Evolutionary conservation across 1,140 invertebrate genomes (phyloP), one percentile per base, ranked within the genome.

Genomic region (Drosophila willistoni): DNA sequence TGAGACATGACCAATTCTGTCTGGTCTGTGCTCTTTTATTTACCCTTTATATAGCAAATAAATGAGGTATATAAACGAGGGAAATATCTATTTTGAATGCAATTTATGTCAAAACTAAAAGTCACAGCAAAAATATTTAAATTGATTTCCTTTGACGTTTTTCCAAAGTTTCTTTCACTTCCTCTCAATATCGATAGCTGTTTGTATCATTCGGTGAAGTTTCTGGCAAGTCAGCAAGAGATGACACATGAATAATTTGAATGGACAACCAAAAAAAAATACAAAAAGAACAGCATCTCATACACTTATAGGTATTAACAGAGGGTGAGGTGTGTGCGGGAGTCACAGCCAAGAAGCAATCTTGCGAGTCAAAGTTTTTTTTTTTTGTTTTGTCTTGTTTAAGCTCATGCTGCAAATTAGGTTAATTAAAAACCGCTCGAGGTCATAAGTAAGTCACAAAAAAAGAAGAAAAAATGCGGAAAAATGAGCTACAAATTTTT

Each of bases 351-450:
- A 73, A 66, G 34, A 29, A 75, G 55, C 59, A 82, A 87, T 87
- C 77, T 87, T 77, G 17, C 17, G 71, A 60, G 61, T 34, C 61
- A 66, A 81, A 73, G 82, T 73, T 68, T 86, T 73, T 77, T 83
- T 36, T 36, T 29, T 7, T 29, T 29, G 22, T 29, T 29, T 29
- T 29, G 57, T 63, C 12, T 17, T 51, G 7, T 29, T 64, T 47
- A 7, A 63, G 64, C 79, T 68, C 51, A 79, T 60, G 77, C 79
- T 83, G 77, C 80, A 86, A 86, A 86, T 86, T 86, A 86, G 83
- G 83, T 86, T 86, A 86, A 89, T 86, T 86, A 86, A 86, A 86
- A 86, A 87, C 70, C 71, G 77, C 83, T 86, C 76, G 83, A 87
- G 82, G 82, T 82, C 79, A 71, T 67, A 68, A 82, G 65, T 74